These are phyloP conservation scores for Pseudococcus longispinus DNA, from an alignment of 2,888 invertebrate genomes.

Conservation along the genomic window DNA sequence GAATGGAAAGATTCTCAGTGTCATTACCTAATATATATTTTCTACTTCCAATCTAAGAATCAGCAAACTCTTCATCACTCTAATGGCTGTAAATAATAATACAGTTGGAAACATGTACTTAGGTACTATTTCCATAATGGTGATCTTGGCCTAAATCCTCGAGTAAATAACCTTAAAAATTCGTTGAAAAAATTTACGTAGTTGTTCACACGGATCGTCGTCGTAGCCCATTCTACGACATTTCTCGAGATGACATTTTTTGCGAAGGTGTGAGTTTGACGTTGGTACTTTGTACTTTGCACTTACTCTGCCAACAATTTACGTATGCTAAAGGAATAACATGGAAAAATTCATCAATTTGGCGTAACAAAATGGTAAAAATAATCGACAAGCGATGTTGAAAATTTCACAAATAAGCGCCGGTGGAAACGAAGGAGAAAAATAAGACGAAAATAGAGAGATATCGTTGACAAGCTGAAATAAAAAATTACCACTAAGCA, in stretches of 20 bases:
- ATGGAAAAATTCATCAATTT: background rate
- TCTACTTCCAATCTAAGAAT: no score
- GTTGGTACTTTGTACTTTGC: background rate
- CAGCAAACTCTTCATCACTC: no score
- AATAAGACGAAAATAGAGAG: no score
- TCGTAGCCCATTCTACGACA: background rate
- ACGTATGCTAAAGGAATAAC: background rate
- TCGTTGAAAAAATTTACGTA: background rate
- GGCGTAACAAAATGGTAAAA: background rate
- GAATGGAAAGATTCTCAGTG: no score
- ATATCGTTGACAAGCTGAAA: background rate
- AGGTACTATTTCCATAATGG: background rate
- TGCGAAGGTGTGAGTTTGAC: conserved; percentile 1
- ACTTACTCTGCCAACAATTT: background rate
- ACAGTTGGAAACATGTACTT: background rate
- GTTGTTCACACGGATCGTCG: background rate
- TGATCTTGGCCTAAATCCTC: background rate
- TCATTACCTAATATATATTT: no score
- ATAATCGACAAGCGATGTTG: background rate
- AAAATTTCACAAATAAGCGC: background rate
- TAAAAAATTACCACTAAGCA: background rate
- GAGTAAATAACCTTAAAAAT: background rate
- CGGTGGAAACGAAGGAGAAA: no score
- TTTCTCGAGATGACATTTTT: background rate
- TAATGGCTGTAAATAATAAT: no score